Base-by-base conservation (phyloP, 1,140 invertebrate genomes). In the Rhagoletis zephyria region DNA sequence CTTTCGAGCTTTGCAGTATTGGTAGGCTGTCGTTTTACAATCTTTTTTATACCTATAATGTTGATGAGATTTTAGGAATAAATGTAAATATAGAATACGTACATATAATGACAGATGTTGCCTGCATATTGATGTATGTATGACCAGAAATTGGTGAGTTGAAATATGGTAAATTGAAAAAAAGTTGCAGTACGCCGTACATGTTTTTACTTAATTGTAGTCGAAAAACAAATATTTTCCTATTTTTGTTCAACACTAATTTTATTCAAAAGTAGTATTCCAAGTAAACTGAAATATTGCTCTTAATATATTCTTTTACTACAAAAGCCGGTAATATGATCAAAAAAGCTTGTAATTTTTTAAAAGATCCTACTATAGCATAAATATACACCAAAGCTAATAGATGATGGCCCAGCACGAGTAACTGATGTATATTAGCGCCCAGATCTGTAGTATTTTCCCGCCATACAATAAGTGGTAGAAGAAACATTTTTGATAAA, bases 391-490 rank as follows among this genome's bases (percentile, higher is more conserved):
- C 89, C 19, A 93, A 87, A 3, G 90, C 90, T 59, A 90, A 90
- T 6, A 93, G 45, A 87, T 92, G 91, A 56, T 93, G 91, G 3
- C 89, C 89, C 42, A 89, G 90, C 4, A 93, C 92, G 4, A 93
- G 51, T 30, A 89, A 70, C 45, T 91, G 89, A 85, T 93, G 92
- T 7, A 93, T 85, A 16, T 88, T 88, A 4, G 89, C 85, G 3
- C 91, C 91, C 45, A 91, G 90, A 12, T 93, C 92, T n/a, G 93
- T 91, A 3, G 90, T 92, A 56, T 93, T 92, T 48, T 91, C 92
- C 19, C 93, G 93, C 94, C 94, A 94, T n/a, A 94, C 94, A 59
- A 94, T 89, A 60, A 94, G 93, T 1, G 94, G 94, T 4, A 94
- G 77, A 3, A 94, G 88, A 48, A 94, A 92, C 88, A 94, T 94